Evolutionary conservation across 2,888 invertebrate species (phyloP), one percentile per base, ranked within the genome.

Genomic region (Pristionchus mayeri): DNA sequence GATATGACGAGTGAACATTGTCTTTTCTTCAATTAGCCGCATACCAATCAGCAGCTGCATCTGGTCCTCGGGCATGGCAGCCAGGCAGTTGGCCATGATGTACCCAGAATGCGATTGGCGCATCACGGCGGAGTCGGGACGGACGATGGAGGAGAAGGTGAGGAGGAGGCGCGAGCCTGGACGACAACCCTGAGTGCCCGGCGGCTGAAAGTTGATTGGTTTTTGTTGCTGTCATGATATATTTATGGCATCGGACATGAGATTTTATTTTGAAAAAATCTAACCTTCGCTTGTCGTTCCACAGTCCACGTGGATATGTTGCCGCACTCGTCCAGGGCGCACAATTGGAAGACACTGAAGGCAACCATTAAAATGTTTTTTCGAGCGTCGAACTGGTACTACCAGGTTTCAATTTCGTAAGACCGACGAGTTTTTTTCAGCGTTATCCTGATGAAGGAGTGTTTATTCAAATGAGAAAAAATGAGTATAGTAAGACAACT

Each of bases 61-160:
- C n/a, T 63, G 83, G 24, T 83, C 54, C 9, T 67, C 67, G 4
- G 83, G 83, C n/a, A 83, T n/a, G 18, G 71, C 83, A 9, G 67
- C 30, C 27, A 83, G 18, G 40, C 83, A 71, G 37, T 83, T 83
- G 30, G 83, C 83, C 34, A 83, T 83, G 30, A 83, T 6, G 37
- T 30, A 83, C 0, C 67, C 71, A 24, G 60, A 57, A 27, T 67
- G 40, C 24, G 83, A 83, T 44, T 81, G 81, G 3, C 81, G 7
- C 7, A 85, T n/a, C 2, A 86, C 27, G 9, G 84, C 54, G 1
- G 86, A 40, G 48, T 86, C 86, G 7, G 86, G 86, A 18, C 84
- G 84, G 2, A 86, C 82, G n/a, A 86, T 80, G 6, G 86, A 85
- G 2, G 85, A 48, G 9, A 86, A 52, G 3, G 81, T 16, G 18